These are phyloP conservation scores for Hycleus cichorii DNA, from an alignment of 1,140 invertebrate genomes.

Conservation along the genomic window DNA sequence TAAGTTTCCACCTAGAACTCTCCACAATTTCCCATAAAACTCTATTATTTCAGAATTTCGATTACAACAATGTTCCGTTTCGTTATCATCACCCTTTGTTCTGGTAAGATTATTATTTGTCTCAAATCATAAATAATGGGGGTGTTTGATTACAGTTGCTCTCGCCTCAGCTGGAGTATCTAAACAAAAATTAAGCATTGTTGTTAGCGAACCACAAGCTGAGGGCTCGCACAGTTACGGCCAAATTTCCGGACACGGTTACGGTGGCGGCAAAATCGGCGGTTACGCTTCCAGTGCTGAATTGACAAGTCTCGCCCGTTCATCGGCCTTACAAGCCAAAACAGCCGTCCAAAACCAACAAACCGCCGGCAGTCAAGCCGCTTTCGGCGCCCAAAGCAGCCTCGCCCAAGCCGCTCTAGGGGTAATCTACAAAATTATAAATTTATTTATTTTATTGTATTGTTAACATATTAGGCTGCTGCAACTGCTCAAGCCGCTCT, in stretches of 20 bases:
- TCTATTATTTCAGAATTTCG: neutral
- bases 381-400: constrained; percentile 27
- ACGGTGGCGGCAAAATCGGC: neutral
- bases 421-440: constrained; percentile 16
- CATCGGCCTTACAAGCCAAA: constrained; percentile 28
- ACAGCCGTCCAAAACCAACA: constrained; percentile 27
- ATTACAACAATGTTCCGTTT: constrained; percentile 10
- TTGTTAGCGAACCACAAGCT: constrained; percentile 9
- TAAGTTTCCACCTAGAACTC: too few species aligned
- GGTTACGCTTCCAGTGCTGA: constrained; percentile 22
- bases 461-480: constrained; percentile 18
- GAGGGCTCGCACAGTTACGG: constrained; percentile 1
- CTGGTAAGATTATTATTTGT: constrained; percentile 6
- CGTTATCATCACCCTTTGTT: constrained; percentile 5
- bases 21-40: too few species aligned
- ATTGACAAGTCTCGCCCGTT: constrained; percentile 27
- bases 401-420: constrained; percentile 25
- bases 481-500: constrained; percentile 30
- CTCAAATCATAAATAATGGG: neutral
- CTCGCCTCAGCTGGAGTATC: constrained; percentile 1
- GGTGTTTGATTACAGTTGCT: neutral
- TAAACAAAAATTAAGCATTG: constrained; percentile 8
- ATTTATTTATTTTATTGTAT: neutral
- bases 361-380: constrained; percentile 29
- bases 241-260: neutral